A percentile compares a stretch with the other conserved stretches of the same genome.
phyloP scores from a whole-genome alignment of 2,888 invertebrate species.

The Oasisia sp. region DNA sequence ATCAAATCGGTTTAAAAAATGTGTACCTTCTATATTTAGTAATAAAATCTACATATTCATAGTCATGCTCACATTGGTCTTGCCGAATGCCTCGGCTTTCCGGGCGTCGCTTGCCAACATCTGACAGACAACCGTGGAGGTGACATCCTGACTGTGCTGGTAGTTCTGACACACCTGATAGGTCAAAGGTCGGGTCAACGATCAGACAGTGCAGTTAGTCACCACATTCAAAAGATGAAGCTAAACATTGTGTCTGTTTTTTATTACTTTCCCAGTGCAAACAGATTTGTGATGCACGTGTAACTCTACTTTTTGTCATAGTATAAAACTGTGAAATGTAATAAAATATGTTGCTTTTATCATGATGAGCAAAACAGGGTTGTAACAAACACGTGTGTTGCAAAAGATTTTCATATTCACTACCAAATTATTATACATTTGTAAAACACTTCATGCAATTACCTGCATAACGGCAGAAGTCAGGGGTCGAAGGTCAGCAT shows the following conservation, averaged over 20 bases:
- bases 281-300: too few relatives aligned
- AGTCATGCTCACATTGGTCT: constrained; percentile 34
- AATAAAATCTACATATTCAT: background rate
- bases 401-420: background rate
- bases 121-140: constrained; percentile 34
- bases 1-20: too few relatives aligned
- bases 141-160: constrained; percentile 26
- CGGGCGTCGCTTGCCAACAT: constrained; percentile 33
- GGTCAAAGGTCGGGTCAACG: background rate
- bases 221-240: background rate
- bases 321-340: too few relatives aligned
- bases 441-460: constrained; percentile 14
- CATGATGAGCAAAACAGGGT: too few relatives aligned
- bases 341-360: too few relatives aligned
- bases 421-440: background rate
- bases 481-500: constrained; percentile 50
- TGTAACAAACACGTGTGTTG: background rate
- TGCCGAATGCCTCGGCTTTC: constrained; percentile 34
- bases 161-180: constrained; percentile 26
- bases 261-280: too few relatives aligned
- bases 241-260: too few relatives aligned
- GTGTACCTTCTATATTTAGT: too few relatives aligned
- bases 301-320: too few relatives aligned
- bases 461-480: constrained; percentile 54
- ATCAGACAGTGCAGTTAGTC: background rate